A percentile compares a stretch with the other conserved stretches of the same genome.
Evolutionary conservation across 1,140 invertebrate species (phyloP).

Genomic region (Bombyx mandarina): DNA sequence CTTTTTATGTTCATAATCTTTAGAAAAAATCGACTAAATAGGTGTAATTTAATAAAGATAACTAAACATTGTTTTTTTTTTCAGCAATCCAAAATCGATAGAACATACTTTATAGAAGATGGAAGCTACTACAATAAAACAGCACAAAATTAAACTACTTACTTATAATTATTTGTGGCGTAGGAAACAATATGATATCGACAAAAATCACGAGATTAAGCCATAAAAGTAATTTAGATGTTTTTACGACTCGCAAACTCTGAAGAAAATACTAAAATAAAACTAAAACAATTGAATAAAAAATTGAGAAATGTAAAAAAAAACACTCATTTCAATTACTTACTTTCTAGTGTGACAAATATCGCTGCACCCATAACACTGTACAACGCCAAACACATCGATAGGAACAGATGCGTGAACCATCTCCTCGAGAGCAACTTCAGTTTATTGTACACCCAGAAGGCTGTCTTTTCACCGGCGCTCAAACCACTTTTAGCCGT

Average conservation of each 20-base stretch:
- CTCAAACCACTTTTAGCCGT: constrained; percentile 83
- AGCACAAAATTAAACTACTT: too few species aligned
- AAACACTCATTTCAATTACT: constrained; percentile 23
- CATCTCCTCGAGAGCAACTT: constrained; percentile 83
- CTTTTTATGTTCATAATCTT: too few species aligned
- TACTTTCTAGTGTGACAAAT: constrained; percentile 83
- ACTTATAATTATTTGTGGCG: too few species aligned
- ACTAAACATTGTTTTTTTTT: too few species aligned
- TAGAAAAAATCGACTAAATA: too few species aligned
- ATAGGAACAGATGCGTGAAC: constrained; percentile 91
- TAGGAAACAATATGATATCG: too few species aligned
- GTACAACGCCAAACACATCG: constrained; percentile 82
- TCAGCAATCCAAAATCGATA: too few species aligned
- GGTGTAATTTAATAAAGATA: too few species aligned
- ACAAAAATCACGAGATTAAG: too few species aligned
- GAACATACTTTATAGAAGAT: too few species aligned
- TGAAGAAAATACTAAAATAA: neutral
- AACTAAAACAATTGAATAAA: neutral
- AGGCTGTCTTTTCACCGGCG: constrained; percentile 84
- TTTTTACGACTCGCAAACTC: neutral
- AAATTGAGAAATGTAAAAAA: neutral
- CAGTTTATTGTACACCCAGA: constrained; percentile 84
- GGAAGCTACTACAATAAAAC: too few species aligned
- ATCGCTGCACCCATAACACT: constrained; percentile 83
- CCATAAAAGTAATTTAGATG: too few species aligned